phyloP scores from a whole-genome alignment of 2,888 invertebrate genomes.

The Abscondita cerata region DNA sequence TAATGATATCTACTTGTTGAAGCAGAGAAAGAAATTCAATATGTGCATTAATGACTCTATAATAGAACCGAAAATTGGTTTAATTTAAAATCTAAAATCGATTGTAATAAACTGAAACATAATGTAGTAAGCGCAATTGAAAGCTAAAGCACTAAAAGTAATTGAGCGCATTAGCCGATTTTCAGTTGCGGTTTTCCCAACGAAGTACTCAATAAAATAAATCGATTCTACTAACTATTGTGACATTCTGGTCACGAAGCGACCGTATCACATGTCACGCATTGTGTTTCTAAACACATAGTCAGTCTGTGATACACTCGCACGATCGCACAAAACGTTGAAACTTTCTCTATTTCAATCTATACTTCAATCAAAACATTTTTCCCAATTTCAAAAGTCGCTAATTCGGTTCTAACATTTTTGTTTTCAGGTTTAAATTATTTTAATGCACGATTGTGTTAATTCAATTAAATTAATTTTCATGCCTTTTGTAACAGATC shows the following conservation, averaged over 20 bases:
- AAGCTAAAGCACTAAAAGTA: slow-evolving; percentile 51
- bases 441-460: too few relatives aligned
- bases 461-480: too few relatives aligned
- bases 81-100: slow-evolving; percentile 6
- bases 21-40: too few relatives aligned
- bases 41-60: too few relatives aligned
- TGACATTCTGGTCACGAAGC: slow-evolving; percentile 55
- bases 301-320: slow-evolving; percentile 53
- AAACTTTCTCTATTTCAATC: slow-evolving; percentile 25
- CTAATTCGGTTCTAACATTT: background rate
- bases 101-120: slow-evolving; percentile 6
- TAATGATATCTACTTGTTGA: too few relatives aligned
- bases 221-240: slow-evolving; percentile 50
- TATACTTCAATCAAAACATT: slow-evolving; percentile 32
- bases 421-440: background rate
- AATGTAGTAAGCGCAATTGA: slow-evolving; percentile 41
- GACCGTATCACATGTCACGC: slow-evolving; percentile 54
- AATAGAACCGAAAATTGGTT: background rate
- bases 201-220: slow-evolving; percentile 47
- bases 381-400: background rate
- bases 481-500: too few relatives aligned
- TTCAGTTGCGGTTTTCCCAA: slow-evolving; percentile 53
- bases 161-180: slow-evolving; percentile 53
- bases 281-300: slow-evolving; percentile 56
- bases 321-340: slow-evolving; percentile 43